A percentile compares a stretch with the other conserved stretches of the same genome.
Evolutionary conservation across 2,888 invertebrate species (phyloP).

Genomic region (Anoncus sp.): DNA sequence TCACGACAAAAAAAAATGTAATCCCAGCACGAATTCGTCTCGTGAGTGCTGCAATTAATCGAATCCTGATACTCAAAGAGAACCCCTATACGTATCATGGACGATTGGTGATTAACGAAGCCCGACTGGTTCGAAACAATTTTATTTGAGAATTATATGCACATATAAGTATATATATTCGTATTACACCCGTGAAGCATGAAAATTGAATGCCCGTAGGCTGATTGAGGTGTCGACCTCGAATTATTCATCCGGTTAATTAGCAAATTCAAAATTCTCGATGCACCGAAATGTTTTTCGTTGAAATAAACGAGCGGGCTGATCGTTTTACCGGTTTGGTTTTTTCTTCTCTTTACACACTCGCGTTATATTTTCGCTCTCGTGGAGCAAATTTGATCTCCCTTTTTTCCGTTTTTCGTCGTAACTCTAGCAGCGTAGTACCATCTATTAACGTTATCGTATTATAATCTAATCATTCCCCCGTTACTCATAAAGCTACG

Average conservation of each 20-base stretch:
- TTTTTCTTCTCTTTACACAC: constrained; percentile 9
- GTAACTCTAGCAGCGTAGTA: neutral
- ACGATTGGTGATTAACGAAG: constrained; percentile 37
- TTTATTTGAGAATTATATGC: constrained; percentile 27
- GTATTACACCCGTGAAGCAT: neutral
- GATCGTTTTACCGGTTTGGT: neutral
- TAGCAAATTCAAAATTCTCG: constrained; percentile 45
- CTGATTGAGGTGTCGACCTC: constrained; percentile 49
- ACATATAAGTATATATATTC: neutral
- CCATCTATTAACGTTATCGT: constrained; percentile 45
- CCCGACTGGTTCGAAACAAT: constrained; percentile 28
- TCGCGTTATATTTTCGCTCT: constrained; percentile 23
- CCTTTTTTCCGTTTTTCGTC: no score
- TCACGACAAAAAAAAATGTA: neutral
- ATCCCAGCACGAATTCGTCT: no score
- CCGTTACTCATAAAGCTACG: constrained; percentile 16
- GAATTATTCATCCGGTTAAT: constrained; percentile 57
- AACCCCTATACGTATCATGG: neutral
- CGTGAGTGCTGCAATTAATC: constrained; percentile 23
- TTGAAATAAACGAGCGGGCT: constrained; percentile 28
- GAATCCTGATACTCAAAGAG: constrained; percentile 1
- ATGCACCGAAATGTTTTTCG: constrained; percentile 32
- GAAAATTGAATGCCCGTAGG: constrained; percentile 28
- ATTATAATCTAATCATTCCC: constrained; percentile 28
- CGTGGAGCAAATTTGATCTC: neutral